Percentiles rank a stretch among this genome's conserved stretches.
These are phyloP conservation scores for Malurus splendens DNA, from an alignment of 2,797 vertebrate genomes.

Conservation along the genomic window DNA sequence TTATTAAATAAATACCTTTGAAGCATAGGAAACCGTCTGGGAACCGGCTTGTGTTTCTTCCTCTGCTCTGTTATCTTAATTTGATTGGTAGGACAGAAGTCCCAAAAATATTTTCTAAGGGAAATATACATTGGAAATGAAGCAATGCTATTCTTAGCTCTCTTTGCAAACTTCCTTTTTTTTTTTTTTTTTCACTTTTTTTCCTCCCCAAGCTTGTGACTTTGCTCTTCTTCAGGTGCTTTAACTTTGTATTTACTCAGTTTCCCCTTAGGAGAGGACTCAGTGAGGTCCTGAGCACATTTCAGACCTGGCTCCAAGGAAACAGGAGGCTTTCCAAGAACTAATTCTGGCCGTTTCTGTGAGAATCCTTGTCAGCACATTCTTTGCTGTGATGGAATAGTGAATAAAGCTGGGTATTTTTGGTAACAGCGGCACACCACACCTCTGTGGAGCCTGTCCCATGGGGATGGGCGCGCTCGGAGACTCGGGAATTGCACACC, in stretches of 20 bases:
- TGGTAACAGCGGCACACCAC: slow-evolving; percentile 3
- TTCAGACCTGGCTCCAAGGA: slow-evolving; percentile 2
- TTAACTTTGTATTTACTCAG: not conserved
- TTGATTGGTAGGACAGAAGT: slow-evolving; percentile 19
- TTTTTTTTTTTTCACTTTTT: no score
- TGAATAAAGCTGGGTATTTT: slow-evolving; percentile 27
- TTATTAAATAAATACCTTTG: slow-evolving; percentile 49
- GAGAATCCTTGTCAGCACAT: slow-evolving; percentile 18
- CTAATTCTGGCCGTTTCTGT: slow-evolving; percentile 2
- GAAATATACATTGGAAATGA: slow-evolving; percentile 11
- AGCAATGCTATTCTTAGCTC: slow-evolving; percentile 1
- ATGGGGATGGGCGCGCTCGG: not conserved
- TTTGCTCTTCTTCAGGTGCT: not conserved
- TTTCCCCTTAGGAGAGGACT: not conserved
- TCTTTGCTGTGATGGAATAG: not conserved
- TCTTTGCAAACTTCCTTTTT: not conserved
- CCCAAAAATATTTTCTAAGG: not conserved
- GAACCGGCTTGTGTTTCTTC: not conserved
- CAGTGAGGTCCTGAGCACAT: not conserved
- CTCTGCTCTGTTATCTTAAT: slow-evolving; percentile 31
- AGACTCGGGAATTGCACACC: not conserved
- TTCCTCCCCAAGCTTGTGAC: not conserved
- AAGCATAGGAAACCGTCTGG: slow-evolving; percentile 15
- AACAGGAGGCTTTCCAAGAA: slow-evolving; percentile 38
- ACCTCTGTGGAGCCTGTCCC: not conserved